Evolutionary conservation across 1,140 invertebrate genomes (phyloP), one percentile per base, ranked within the genome.

Genomic region (Ruditapes philippinarum): DNA sequence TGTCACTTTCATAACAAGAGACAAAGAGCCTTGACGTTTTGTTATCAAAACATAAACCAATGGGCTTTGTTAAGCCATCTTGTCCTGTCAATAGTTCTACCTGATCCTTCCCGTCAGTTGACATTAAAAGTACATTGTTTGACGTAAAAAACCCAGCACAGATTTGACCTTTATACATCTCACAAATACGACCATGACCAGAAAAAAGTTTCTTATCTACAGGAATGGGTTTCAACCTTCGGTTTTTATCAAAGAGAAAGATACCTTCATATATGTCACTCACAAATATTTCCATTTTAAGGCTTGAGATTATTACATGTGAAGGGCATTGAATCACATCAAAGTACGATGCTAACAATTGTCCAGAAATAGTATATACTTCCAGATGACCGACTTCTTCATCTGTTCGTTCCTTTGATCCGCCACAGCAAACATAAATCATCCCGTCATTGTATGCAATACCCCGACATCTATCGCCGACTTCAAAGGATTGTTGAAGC

Each of bases 361-460:
- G 25, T 14, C 62, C 62, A 17, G 9, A 12, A 31, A 31, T 19
- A 5, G 28, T 68, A 33, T 68, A 68, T 11, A 68, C 28, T 68
- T 68, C 62, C 28, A 68, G 28, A 36, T 68, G 62, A 68, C 62
- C 62, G 19, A 12, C 28, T 68, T 19, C 62, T 68, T 68, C 62
- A 9, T 33, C 62, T n/a, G 11, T 28, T 31, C 12, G 11, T 36
- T 31, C 4, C n/a, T 11, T 31, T 36, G 62, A 68, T 5, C 62
- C 62, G 33, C 62, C 62, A 33, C 62, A 68, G n/a, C 62, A 68
- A 28, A 68, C 62, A 68, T 68, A 68, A 9, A 68, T 9, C 62
- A 54, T 14, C 12, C 14, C 51, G 22, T 19, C 22, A n/a, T n/a
- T 54, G 51, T 54, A n/a, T 11, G 22, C 62, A 31, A 68, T 36